These are phyloP conservation scores for Tetragnatha versicolor DNA, from an alignment of 1,140 invertebrate genomes.

Conservation along the genomic window DNA sequence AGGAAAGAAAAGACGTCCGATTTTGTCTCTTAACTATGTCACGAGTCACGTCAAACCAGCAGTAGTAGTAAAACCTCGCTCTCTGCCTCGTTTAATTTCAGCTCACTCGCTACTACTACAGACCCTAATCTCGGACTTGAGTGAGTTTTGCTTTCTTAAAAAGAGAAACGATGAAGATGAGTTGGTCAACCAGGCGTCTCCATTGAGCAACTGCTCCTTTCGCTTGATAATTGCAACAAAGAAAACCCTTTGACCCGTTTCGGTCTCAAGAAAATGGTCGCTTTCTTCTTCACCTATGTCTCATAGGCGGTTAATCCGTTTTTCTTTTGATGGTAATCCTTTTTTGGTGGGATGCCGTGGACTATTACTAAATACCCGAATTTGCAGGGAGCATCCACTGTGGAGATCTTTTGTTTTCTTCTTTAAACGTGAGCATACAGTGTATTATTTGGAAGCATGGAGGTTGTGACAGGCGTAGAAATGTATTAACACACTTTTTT, in stretches of 20 bases:
- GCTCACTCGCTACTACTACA: no score
- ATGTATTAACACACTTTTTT: no score
- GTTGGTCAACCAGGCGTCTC: conserved; percentile 3
- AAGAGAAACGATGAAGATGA: neutral
- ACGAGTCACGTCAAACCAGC: conserved; percentile 1
- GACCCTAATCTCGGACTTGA: conserved; percentile 40
- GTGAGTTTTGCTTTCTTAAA: neutral
- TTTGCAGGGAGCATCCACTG: no score
- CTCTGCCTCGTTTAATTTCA: conserved; percentile 26
- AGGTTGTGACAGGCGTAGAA: no score
- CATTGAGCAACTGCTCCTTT: conserved; percentile 37
- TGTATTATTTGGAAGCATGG: no score
- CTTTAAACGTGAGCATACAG: no score
- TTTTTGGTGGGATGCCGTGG: no score
- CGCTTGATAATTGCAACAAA: conserved; percentile 31
- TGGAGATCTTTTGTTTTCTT: no score
- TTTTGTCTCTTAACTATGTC: conserved; percentile 30
- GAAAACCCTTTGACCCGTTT: conserved; percentile 35
- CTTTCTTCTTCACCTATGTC: neutral
- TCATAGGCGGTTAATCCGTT: conserved; percentile 29
- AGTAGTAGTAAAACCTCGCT: neutral
- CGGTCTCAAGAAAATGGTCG: conserved; percentile 16
- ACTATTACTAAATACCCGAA: no score
- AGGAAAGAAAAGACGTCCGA: no score
- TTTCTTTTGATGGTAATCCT: conserved; percentile 33